phyloP scores from a whole-genome alignment of 2,113 vertebrate species.

The Rattus norvegicus region DNA sequence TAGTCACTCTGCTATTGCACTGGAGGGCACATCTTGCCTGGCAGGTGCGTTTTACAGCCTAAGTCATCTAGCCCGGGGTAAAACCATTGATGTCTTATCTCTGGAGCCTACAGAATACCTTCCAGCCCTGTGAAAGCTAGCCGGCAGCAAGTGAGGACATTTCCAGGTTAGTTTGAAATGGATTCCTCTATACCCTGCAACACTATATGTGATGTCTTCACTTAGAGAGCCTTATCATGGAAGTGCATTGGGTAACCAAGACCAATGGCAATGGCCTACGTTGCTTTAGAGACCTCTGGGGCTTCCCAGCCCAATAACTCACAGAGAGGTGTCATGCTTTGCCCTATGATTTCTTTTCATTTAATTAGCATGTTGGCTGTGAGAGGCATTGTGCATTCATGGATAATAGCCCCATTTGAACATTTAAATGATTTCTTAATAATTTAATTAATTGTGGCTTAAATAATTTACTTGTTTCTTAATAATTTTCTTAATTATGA shows the following conservation, averaged over 20 bases:
- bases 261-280: not conserved
- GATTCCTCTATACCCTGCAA: not conserved
- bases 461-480: no score
- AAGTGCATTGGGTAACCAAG: not conserved
- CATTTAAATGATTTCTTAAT: not conserved
- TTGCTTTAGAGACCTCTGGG: not conserved
- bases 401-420: not conserved
- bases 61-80: no score
- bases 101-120: no score
- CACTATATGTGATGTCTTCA: not conserved
- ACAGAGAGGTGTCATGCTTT: not conserved
- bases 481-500: no score
- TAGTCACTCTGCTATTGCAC: not conserved
- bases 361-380: not conserved
- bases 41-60: not conserved
- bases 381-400: not conserved
- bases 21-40: not conserved
- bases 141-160: not conserved
- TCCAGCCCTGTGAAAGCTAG: not conserved
- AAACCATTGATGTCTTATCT: not conserved
- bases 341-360: not conserved
- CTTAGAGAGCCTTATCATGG: not conserved
- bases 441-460: no score
- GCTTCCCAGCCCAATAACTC: not conserved
- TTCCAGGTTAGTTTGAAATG: not conserved